phyloP scores from a whole-genome alignment of 2,113 vertebrate genomes.

The Etheostoma spectabile region DNA sequence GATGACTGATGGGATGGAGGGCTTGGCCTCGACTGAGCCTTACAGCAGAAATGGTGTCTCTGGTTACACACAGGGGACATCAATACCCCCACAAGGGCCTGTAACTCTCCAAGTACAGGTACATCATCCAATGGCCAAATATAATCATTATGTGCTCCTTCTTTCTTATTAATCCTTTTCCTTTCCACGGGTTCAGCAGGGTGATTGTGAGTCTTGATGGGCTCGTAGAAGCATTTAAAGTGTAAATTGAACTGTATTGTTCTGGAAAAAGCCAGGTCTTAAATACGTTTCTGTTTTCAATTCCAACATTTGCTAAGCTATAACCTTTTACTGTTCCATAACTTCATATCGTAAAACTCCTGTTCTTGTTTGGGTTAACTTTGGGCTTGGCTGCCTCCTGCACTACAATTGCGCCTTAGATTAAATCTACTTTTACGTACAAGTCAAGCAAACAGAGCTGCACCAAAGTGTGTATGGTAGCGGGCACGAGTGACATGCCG shows the following conservation, averaged over 20 bases:
- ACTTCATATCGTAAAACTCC: conserved; percentile 49
- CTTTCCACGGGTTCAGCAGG: conserved; percentile 50
- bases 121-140: conserved; percentile 69
- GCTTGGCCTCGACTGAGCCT: conserved; percentile 62
- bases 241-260: conserved; percentile 35
- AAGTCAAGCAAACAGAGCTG: conserved; percentile 30
- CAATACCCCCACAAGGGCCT: conserved; percentile 71
- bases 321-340: conserved; percentile 57
- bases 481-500: background rate
- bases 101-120: conserved; percentile 67
- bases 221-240: conserved; percentile 21
- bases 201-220: conserved; percentile 28
- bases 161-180: conserved; percentile 16
- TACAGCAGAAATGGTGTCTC: conserved; percentile 74
- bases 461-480: background rate
- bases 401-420: background rate
- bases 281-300: conserved; percentile 53
- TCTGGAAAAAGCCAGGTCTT: conserved; percentile 40
- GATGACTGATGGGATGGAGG: conserved; percentile 70
- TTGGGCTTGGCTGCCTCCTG: background rate
- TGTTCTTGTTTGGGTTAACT: conserved; percentile 35
- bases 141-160: conserved; percentile 65
- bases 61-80: conserved; percentile 76
- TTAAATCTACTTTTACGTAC: conserved; percentile 21
- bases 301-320: conserved; percentile 49